Conservation (phyloP, 2,113 vertebrate species). For the pig (Sus scrofa) region T2T-Sscrofa CM000824.6:43239001-43239500, state of each 20-base stretch:
- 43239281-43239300: not conserved
- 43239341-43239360: not conserved
- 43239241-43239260: not conserved
- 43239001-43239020: not conserved
- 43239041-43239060: not conserved
- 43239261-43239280: not conserved
- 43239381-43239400: not conserved
- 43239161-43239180: not conserved
- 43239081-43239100: not conserved
- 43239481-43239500: not conserved
- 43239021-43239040: not conserved
- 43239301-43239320: not conserved
- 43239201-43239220: not conserved
- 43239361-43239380: not conserved
- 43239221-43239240: not conserved
- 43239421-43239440: not conserved
- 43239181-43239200: not conserved
- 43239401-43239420: not conserved
- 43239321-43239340: not conserved
- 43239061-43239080: not conserved
- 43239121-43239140: not conserved
- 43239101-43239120: not conserved
- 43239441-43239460: slow-evolving; percentile 35
- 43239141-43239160: not conserved
- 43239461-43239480: slow-evolving; percentile 55